phyloP scores from a whole-genome alignment of 1,140 invertebrate genomes.

The Neomicropteryx cornuta region DNA sequence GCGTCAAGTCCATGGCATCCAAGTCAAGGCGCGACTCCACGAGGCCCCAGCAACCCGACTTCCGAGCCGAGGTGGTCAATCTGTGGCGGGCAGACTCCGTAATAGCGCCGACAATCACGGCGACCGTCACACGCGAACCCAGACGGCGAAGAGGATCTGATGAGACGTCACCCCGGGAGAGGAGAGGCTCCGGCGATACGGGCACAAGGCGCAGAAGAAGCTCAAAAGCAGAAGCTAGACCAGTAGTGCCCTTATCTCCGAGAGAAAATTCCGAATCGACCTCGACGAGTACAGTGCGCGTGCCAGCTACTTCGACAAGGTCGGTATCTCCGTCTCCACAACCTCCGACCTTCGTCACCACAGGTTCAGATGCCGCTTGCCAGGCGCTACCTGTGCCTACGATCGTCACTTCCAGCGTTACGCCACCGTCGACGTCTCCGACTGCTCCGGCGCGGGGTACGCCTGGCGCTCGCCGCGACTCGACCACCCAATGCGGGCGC shows the following conservation, averaged over 20 bases:
- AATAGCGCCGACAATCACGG: slow-evolving; percentile 29
- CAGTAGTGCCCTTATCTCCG: too few species aligned
- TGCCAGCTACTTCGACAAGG: too few species aligned
- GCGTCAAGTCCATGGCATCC: slow-evolving; percentile 61
- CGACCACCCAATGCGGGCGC: slow-evolving; percentile 67
- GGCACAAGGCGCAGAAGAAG: slow-evolving; percentile 19
- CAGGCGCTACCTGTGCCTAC: slow-evolving; percentile 61
- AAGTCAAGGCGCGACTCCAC: slow-evolving; percentile 59
- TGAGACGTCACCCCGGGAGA: slow-evolving; percentile 26
- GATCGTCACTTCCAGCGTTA: slow-evolving; percentile 70
- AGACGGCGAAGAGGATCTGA: slow-evolving; percentile 41
- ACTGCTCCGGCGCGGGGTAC: slow-evolving; percentile 45
- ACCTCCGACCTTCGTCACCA: slow-evolving; percentile 8
- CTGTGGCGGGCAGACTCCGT: slow-evolving; percentile 53
- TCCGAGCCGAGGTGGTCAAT: slow-evolving; percentile 58
- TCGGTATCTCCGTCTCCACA: slow-evolving; percentile 3
- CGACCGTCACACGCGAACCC: slow-evolving; percentile 28
- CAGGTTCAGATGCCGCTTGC: slow-evolving; percentile 40
- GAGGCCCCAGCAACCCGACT: slow-evolving; percentile 50
- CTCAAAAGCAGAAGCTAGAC: too few species aligned
- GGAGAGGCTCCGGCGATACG: slow-evolving; percentile 29
- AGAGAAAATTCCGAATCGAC: too few species aligned
- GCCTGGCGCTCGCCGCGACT: slow-evolving; percentile 59
- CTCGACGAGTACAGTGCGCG: too few species aligned
- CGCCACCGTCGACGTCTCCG: slow-evolving; percentile 65